Evolutionary conservation across 1,140 invertebrate genomes (phyloP), one percentile per base, ranked within the genome.

Genomic region (Wiebesia pumilae): DNA sequence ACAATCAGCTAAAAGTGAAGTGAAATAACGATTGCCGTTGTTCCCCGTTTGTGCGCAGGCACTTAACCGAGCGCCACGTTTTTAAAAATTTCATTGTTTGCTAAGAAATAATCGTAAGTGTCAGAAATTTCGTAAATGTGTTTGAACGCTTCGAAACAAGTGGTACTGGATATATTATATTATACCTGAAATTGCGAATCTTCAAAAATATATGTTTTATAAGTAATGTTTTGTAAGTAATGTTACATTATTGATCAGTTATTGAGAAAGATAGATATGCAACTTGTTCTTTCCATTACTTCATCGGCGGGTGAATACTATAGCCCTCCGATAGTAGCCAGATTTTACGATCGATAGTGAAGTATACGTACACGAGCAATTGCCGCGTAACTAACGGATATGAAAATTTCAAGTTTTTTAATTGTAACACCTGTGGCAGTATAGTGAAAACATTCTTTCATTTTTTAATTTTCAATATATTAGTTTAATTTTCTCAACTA

Each of bases 331-430:
- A 40, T 81, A 81, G 69, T 81, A 69, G 65, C 27, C 40, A 81
- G 27, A 40, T 38, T 79, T 79, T 67, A 81, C 27, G 38, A 81
- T 81, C 80, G 62, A 81, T 81, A 69, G 62, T 10, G 24, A 43
- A 43, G 40, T 69, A 81, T 16, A 51, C 27, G 51, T 19, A 51
- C 21, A 43, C 69, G 62, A 10, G 38, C 51, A 81, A 43, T 62
- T 35, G 7, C 3, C 40, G 27, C 65, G 35, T 71, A 71, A 21
- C 4, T 71, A 40, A 30, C 14, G 35, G 7, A 30, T 40, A 67
- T 24, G 14, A 81, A 81, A 81, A 67, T 24, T 81, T 81, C 35
- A 33, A 67, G 67, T 81, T n/a, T 12, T 80, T 62, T 2, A 54
- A 51, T 51, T 78, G 21, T 27, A 24, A 12, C 3, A 21, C 19